phyloP scores from a whole-genome alignment of 2,888 invertebrate species.

The Drepanosiphum platanoidis region DNA sequence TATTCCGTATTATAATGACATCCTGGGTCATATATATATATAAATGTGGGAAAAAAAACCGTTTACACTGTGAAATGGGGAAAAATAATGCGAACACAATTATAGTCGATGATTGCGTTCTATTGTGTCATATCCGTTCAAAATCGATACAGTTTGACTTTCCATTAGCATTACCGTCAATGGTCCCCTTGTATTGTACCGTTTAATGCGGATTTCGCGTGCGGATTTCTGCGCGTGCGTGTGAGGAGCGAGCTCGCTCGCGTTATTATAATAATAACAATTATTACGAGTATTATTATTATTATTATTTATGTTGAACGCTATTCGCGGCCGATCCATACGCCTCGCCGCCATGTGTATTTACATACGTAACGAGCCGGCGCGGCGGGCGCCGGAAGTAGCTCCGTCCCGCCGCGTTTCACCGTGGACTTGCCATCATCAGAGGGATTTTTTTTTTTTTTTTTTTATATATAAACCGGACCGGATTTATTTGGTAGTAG shows the following conservation, averaged over 20 bases:
- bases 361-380: constrained; percentile 31
- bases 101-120: constrained; percentile 49
- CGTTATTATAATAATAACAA: background rate
- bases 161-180: constrained; percentile 28
- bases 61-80: background rate
- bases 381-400: background rate
- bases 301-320: constrained; percentile 25
- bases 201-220: constrained; percentile 4
- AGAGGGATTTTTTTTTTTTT: background rate
- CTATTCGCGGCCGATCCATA: background rate
- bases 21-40: too few species aligned
- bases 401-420: background rate
- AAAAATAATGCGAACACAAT: constrained; percentile 35
- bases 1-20: constrained; percentile 31
- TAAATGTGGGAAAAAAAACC: background rate
- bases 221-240: background rate
- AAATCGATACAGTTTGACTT: constrained; percentile 42
- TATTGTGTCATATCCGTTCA: constrained; percentile 35
- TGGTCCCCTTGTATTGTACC: background rate
- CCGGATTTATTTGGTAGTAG: constrained; percentile 47
- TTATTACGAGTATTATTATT: background rate
- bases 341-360: background rate
- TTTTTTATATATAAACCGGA: too few species aligned
- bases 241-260: too few species aligned
- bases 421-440: background rate